Conservation (phyloP, 1,140 invertebrate genomes). For the Homarus americanus region DNA sequence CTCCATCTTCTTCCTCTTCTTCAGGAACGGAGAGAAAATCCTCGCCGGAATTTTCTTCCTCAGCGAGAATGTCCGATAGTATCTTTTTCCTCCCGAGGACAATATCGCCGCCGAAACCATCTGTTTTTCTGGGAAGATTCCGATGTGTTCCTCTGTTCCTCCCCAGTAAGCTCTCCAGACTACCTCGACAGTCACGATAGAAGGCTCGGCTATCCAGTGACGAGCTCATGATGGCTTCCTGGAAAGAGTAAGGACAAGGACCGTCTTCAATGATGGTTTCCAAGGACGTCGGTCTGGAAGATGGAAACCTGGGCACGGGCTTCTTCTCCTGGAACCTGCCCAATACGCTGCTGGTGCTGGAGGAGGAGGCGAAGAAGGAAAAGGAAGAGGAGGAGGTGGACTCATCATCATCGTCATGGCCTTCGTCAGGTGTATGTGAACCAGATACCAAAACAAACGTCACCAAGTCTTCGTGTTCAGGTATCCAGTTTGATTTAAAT, state of each 20-base stretch:
- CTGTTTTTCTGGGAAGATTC: background rate
- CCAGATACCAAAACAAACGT: background rate
- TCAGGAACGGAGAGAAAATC: background rate
- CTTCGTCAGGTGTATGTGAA: background rate
- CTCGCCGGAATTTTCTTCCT: background rate
- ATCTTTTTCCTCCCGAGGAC: background rate
- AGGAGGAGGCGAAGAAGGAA: too few species aligned
- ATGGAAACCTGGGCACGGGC: background rate
- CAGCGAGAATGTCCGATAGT: background rate
- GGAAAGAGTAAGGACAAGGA: slow-evolving; percentile 7
- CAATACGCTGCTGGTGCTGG: background rate
- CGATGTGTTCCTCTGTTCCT: background rate
- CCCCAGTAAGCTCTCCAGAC: background rate
- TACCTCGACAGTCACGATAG: background rate
- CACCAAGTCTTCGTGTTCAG: background rate
- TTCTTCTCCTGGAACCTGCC: background rate
- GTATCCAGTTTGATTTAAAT: background rate
- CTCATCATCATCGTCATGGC: background rate
- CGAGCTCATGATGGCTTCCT: slow-evolving; percentile 18
- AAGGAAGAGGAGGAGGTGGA: too few species aligned
- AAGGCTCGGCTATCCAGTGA: background rate
- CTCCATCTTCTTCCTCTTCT: background rate
- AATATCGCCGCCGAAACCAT: background rate
- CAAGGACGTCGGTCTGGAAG: slow-evolving; percentile 21
- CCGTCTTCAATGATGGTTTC: slow-evolving; percentile 31